phyloP scores from a whole-genome alignment of 1,140 invertebrate genomes.

The Thereuonema tuberculata region DNA sequence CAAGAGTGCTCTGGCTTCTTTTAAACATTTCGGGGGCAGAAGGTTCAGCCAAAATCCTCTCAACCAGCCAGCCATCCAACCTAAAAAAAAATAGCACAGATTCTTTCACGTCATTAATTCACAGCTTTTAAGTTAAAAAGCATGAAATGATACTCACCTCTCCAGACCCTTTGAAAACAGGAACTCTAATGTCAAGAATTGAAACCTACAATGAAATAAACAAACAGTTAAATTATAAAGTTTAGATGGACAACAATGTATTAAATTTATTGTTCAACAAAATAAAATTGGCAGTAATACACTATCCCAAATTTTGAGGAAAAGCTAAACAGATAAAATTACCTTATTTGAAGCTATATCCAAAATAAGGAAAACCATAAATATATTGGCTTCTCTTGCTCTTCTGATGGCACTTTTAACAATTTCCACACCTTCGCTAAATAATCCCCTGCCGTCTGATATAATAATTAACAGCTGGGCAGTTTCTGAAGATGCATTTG shows the following conservation, averaged over 20 bases:
- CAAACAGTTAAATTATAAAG: neutral
- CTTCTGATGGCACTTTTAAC: conserved; percentile 63
- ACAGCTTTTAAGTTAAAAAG: no score
- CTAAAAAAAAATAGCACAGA: no score
- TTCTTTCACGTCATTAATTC: no score
- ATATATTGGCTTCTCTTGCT: conserved; percentile 66
- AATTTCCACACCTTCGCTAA: conserved; percentile 66
- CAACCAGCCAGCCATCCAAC: no score
- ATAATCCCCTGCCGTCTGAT: conserved; percentile 85
- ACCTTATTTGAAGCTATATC: conserved; percentile 87
- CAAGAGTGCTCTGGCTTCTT: no score
- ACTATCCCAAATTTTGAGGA: neutral
- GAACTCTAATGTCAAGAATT: conserved; percentile 74
- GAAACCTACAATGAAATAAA: conserved; percentile 46
- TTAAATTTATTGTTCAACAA: neutral
- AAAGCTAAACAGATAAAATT: conserved; percentile 19
- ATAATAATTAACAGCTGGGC: conserved; percentile 84
- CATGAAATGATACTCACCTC: no score
- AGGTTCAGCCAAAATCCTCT: no score
- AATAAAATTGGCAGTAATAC: no score
- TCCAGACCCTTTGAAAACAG: conserved; percentile 44
- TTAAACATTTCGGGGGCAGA: no score
- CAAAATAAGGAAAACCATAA: conserved; percentile 88
- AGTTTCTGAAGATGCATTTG: conserved; percentile 30
- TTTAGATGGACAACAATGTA: neutral